Percentiles rank a stretch among this genome's conserved stretches.
Evolutionary conservation across 2,888 invertebrate species (phyloP).

Genomic region (Sturmia bella): DNA sequence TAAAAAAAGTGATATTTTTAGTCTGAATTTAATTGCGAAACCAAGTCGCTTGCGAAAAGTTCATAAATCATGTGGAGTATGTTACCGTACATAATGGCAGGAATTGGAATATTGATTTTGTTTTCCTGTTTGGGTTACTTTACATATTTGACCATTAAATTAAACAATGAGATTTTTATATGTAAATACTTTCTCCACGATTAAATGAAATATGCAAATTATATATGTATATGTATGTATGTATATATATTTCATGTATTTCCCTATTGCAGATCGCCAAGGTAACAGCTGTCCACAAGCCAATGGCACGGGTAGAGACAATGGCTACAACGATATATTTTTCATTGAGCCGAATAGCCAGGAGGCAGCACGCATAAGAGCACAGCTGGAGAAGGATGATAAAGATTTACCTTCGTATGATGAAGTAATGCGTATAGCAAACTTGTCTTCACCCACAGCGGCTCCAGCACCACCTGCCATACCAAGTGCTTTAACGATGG

Average conservation of each 20-base stretch:
- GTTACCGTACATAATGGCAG: slow-evolving; percentile 27
- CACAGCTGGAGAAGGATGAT: slow-evolving; percentile 78
- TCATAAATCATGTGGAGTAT: slow-evolving; percentile 34
- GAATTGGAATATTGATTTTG: slow-evolving; percentile 12
- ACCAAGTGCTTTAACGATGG: slow-evolving; percentile 47
- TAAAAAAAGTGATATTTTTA: not conserved
- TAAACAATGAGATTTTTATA: slow-evolving; percentile 14
- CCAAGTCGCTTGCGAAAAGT: not conserved
- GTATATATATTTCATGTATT: no score
- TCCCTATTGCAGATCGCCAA: slow-evolving; percentile 74
- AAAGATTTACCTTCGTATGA: slow-evolving; percentile 80
- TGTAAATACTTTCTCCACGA: not conserved
- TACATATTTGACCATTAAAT: slow-evolving; percentile 22
- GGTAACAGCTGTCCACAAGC: slow-evolving; percentile 73
- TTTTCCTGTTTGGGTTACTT: slow-evolving; percentile 53
- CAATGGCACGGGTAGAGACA: slow-evolving; percentile 70
- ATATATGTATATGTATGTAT: not conserved
- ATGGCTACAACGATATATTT: slow-evolving; percentile 77
- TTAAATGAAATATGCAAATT: no score
- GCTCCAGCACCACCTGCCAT: slow-evolving; percentile 6
- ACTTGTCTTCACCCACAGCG: slow-evolving; percentile 67
- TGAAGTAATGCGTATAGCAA: slow-evolving; percentile 79
- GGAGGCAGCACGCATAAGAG: slow-evolving; percentile 76
- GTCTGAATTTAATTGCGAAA: slow-evolving; percentile 5
- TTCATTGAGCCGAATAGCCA: slow-evolving; percentile 76